Percentiles rank a stretch among this genome's conserved stretches.
Conservation (phyloP, 2,797 vertebrate genomes). For the Enteromius anoplus region DNA sequence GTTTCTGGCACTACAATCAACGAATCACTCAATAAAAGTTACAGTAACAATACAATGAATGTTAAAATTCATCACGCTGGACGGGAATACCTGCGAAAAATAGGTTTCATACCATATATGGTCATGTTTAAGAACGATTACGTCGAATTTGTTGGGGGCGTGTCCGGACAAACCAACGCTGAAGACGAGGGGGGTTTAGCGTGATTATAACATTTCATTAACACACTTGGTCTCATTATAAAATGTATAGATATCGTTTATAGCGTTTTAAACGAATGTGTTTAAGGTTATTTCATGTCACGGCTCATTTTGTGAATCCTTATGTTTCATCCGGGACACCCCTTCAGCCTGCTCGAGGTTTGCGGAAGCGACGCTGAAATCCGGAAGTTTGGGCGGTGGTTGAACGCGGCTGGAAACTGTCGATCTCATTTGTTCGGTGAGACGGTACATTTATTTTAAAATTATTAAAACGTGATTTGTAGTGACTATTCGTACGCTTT, state of each 20-base stretch:
- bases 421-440: constrained; percentile 69
- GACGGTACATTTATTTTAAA: neutral
- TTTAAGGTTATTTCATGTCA: accelerated
- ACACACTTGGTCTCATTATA: neutral
- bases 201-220: neutral
- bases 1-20: neutral
- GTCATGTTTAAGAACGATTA: constrained; percentile 72
- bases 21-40: neutral
- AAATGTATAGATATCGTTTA: neutral
- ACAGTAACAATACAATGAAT: no score
- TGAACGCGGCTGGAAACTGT: constrained; percentile 55
- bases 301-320: accelerated
- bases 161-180: constrained; percentile 46
- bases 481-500: neutral
- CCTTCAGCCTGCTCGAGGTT: constrained; percentile 63
- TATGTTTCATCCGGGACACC: accelerated
- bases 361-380: constrained; percentile 58
- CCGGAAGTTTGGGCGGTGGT: constrained; percentile 87
- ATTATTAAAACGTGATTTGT: neutral
- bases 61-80: neutral
- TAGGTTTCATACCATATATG: constrained; percentile 75
- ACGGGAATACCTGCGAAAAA: neutral
- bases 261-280: accelerated
- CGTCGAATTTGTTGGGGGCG: constrained; percentile 34
- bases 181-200: neutral